Percentiles rank a stretch among this genome's conserved stretches.
phyloP scores from a whole-genome alignment of 2,888 invertebrate species.

The Cyclophora punctaria region DNA sequence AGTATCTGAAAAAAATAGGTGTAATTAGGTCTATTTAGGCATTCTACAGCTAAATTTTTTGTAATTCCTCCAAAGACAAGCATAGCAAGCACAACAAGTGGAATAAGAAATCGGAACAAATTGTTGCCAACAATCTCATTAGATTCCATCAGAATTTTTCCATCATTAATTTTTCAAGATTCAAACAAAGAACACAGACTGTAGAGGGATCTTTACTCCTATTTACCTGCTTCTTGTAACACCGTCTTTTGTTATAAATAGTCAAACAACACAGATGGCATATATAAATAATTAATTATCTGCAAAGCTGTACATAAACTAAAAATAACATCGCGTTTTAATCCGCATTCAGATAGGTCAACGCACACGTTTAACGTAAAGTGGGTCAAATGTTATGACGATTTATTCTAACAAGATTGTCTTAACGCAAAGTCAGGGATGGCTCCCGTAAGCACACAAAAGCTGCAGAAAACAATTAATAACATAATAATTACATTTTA shows the following conservation, averaged over 20 bases:
- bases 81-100: no score
- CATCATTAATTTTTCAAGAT: constrained; percentile 5
- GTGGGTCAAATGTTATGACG: constrained; percentile 68
- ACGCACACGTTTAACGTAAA: constrained; percentile 61
- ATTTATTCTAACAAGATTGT: constrained; percentile 35
- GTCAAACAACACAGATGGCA: constrained; percentile 44
- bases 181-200: constrained; percentile 65
- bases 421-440: constrained; percentile 19
- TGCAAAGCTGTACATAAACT: constrained; percentile 64
- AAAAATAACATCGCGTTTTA: constrained; percentile 67
- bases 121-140: no score
- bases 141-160: no score
- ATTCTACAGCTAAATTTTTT: no score
- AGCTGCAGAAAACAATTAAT: constrained; percentile 23
- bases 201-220: constrained; percentile 4
- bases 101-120: no score
- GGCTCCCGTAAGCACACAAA: constrained; percentile 20
- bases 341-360: constrained; percentile 73
- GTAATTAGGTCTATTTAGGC: no score
- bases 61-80: no score
- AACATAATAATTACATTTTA: constrained; percentile 23
- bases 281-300: constrained; percentile 72
- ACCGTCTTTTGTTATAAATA: no score
- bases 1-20: constrained; percentile 4
- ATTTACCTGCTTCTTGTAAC: no score